Percentiles rank a stretch among this genome's conserved stretches.
Evolutionary conservation across 2,113 vertebrate species (phyloP).

Genomic region (Elephantulus edwardii): DNA sequence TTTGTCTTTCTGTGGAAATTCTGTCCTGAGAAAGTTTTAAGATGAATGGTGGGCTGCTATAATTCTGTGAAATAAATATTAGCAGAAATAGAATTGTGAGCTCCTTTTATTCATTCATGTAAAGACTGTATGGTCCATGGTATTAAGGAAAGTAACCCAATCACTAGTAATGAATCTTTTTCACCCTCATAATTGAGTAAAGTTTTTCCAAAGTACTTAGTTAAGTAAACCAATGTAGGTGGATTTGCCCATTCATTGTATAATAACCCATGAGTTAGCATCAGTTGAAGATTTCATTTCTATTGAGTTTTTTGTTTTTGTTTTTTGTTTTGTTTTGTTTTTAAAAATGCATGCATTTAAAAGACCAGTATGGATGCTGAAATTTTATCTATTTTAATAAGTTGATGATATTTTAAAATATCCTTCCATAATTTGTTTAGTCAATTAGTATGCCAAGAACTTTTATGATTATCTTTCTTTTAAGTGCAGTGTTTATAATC

Average conservation of each 20-base stretch:
- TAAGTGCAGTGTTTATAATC: not conserved
- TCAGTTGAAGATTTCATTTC: not conserved
- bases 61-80: not conserved
- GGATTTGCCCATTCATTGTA: not conserved
- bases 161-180: not conserved
- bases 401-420: too few relatives aligned
- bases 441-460: not conserved
- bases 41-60: not conserved
- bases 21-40: not conserved
- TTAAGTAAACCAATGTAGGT: not conserved
- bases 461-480: not conserved
- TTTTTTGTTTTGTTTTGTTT: not conserved
- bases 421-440: not conserved
- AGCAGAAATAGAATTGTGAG: not conserved
- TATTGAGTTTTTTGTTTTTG: not conserved
- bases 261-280: not conserved
- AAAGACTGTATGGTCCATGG: not conserved
- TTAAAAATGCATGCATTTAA: not conserved
- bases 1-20: not conserved
- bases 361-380: not conserved
- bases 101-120: not conserved
- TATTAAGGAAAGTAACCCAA: not conserved
- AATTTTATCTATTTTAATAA: not conserved
- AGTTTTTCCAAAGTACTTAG: not conserved
- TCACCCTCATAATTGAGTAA: not conserved